These are phyloP conservation scores for Geophilus truncorum DNA, from an alignment of 2,888 invertebrate species.

Conservation along the genomic window DNA sequence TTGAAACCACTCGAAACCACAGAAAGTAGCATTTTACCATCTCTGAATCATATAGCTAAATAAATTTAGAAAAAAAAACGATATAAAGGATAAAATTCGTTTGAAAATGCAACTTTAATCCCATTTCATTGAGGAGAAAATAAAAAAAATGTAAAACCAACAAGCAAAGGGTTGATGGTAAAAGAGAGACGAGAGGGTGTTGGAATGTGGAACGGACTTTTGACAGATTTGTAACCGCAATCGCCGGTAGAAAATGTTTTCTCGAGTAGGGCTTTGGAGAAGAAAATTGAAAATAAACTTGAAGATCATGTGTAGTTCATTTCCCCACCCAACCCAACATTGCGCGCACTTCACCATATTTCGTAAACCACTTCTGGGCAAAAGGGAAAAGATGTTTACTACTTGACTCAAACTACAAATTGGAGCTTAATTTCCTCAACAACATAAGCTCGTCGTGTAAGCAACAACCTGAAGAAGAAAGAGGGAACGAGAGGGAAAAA, in stretches of 20 bases:
- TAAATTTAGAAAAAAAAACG: background rate
- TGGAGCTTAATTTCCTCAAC: constrained; percentile 27
- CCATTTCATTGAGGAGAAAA: background rate
- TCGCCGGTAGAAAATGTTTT: constrained; percentile 11
- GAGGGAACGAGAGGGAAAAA: background rate
- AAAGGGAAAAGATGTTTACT: background rate
- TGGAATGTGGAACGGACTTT: constrained; percentile 1
- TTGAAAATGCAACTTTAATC: background rate
- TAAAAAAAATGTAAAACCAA: background rate
- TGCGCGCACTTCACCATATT: background rate
- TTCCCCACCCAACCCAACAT: background rate
- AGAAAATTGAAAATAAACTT: constrained; percentile 27
- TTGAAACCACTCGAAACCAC: too few relatives aligned
- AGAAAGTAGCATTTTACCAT: too few relatives aligned
- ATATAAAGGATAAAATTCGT: background rate
- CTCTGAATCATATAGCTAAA: too few relatives aligned
- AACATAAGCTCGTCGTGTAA: constrained; percentile 2
- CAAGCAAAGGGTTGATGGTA: background rate
- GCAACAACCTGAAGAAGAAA: background rate
- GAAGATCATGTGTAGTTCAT: background rate
- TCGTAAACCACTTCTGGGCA: background rate
- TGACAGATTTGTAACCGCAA: constrained; percentile 21
- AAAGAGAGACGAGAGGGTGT: background rate
- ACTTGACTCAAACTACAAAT: constrained; percentile 8
- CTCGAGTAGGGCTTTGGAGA: background rate